These are phyloP conservation scores for Eucera pruinosa DNA, from an alignment of 2,888 invertebrate species.

Conservation along the genomic window DNA sequence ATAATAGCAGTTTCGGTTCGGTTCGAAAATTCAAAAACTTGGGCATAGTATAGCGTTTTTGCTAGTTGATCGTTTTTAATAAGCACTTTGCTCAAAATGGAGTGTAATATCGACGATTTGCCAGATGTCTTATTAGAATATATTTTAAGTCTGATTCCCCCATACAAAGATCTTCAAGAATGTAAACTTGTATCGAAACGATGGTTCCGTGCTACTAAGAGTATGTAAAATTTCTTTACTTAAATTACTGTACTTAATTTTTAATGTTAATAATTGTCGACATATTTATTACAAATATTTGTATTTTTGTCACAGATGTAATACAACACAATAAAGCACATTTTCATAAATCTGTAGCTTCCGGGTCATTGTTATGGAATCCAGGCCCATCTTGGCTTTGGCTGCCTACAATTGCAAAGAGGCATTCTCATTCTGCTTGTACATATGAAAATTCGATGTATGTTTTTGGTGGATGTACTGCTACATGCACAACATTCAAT, in stretches of 20 bases:
- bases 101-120: conserved; percentile 88
- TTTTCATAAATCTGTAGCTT: conserved; percentile 90
- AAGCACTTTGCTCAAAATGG: conserved; percentile 52
- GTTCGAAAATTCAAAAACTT: conserved; percentile 15
- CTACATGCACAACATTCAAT: conserved; percentile 97
- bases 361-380: conserved; percentile 92
- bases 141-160: conserved; percentile 94
- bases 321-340: conserved; percentile 90
- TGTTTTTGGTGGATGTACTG: conserved; percentile 98
- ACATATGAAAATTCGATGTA: conserved; percentile 94
- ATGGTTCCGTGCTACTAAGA: conserved; percentile 93
- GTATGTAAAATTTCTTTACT: conserved; percentile 86
- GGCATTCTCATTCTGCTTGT: conserved; percentile 96
- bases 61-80: conserved; percentile 5
- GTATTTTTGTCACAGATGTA: conserved; percentile 88
- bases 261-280: not conserved
- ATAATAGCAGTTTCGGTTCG: conserved; percentile 13
- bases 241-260: not conserved
- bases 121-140: conserved; percentile 98
- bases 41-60: not conserved
- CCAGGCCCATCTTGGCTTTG: conserved; percentile 86
- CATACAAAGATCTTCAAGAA: conserved; percentile 95
- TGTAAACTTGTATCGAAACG: conserved; percentile 94
- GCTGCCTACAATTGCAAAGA: conserved; percentile 92
- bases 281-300: not conserved